A percentile compares a stretch with the other conserved stretches of the same genome.
These are phyloP conservation scores for Onchidella celtica DNA, from an alignment of 2,888 invertebrate species.

Conservation along the genomic window DNA sequence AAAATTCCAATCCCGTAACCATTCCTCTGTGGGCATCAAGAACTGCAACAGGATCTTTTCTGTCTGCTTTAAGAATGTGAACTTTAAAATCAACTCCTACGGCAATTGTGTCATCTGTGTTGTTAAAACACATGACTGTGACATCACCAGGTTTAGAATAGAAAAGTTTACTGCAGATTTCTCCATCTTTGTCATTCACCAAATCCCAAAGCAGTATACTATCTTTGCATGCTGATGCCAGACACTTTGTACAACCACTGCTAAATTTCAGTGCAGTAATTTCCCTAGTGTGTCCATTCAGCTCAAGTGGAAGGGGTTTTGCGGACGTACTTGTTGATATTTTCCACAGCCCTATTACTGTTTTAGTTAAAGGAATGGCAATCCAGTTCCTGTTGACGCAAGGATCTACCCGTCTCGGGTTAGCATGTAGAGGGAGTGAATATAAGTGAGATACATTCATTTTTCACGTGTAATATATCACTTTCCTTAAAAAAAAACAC, in stretches of 20 bases:
- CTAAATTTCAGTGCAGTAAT: conserved; percentile 70
- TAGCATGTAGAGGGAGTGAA: conserved; percentile 49
- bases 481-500: too few species aligned
- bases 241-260: conserved; percentile 58
- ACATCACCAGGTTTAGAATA: conserved; percentile 68
- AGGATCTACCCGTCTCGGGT: conserved; percentile 51
- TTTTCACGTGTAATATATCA: too few species aligned
- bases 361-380: conserved; percentile 68
- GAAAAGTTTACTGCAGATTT: conserved; percentile 63
- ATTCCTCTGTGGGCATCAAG: conserved; percentile 72
- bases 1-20: conserved; percentile 75
- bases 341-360: conserved; percentile 70
- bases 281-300: conserved; percentile 70
- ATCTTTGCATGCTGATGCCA: conserved; percentile 75
- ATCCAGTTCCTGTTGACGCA: conserved; percentile 64
- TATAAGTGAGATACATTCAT: conserved; percentile 37
- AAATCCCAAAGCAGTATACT: conserved; percentile 78
- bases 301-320: conserved; percentile 49
- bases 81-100: conserved; percentile 70
- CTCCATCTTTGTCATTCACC: conserved; percentile 59
- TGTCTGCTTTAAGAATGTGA: conserved; percentile 64
- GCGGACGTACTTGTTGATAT: neutral
- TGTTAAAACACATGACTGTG: conserved; percentile 66
- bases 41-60: conserved; percentile 59
- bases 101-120: conserved; percentile 70